phyloP scores from a whole-genome alignment of 2,113 vertebrate genomes.

The Sarotherodon lohbergeri region DNA sequence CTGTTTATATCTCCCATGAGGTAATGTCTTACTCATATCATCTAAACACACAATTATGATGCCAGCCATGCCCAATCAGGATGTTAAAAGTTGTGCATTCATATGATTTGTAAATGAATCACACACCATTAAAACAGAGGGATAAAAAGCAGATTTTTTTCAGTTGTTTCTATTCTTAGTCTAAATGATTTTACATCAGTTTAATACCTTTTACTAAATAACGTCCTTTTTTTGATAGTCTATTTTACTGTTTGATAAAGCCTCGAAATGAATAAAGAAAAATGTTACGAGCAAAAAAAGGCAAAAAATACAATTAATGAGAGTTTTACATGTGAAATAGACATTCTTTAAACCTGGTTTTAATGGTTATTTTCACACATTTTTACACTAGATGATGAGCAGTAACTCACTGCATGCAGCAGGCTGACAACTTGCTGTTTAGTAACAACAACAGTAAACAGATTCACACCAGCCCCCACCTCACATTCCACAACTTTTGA shows the following conservation, averaged over 20 bases:
- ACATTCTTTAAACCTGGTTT: not conserved
- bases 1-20: constrained; percentile 56
- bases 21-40: constrained; percentile 56
- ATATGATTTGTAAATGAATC: constrained; percentile 29
- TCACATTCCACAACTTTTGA: constrained; percentile 52
- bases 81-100: not conserved
- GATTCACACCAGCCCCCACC: constrained; percentile 41
- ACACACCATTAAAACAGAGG: not conserved
- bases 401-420: not conserved
- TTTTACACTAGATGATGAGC: not conserved
- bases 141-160: not conserved
- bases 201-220: not conserved
- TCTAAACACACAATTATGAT: constrained; percentile 52
- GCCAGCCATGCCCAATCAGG: constrained; percentile 12
- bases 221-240: not conserved
- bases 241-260: not conserved
- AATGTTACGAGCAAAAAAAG: not conserved
- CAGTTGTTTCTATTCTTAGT: not conserved
- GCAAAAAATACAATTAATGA: not conserved
- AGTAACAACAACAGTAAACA: constrained; percentile 50
- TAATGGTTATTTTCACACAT: not conserved
- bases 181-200: not conserved
- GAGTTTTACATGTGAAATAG: not conserved
- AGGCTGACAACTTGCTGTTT: constrained; percentile 22
- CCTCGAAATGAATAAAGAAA: not conserved